Conservation (phyloP, 2,888 invertebrate genomes). For the Nomada ruficornis region DNA sequence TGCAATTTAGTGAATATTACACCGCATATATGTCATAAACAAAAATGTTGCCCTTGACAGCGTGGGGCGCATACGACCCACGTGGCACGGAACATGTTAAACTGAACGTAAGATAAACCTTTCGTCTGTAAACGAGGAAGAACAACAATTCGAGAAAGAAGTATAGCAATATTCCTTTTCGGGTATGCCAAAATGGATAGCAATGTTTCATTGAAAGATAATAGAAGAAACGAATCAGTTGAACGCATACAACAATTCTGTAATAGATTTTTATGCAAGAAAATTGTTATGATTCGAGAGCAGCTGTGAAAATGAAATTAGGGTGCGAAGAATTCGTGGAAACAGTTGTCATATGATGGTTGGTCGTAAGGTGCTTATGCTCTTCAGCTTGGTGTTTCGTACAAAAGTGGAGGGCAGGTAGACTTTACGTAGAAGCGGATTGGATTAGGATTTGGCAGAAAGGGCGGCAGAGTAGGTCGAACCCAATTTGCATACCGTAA, state of each 20-base stretch:
- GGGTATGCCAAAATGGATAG: too few relatives aligned
- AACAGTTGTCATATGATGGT: slow-evolving; percentile 27
- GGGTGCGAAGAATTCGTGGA: slow-evolving; percentile 16
- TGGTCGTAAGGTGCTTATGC: slow-evolving; percentile 32
- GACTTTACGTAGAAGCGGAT: slow-evolving; percentile 64
- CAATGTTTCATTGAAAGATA: too few relatives aligned
- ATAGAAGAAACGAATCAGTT: too few relatives aligned
- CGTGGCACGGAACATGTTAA: too few relatives aligned
- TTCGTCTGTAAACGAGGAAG: too few relatives aligned
- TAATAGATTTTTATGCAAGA: neutral
- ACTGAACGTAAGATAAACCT: too few relatives aligned
- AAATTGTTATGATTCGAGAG: neutral
- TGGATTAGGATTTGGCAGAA: slow-evolving; percentile 75
- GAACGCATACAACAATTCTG: neutral
- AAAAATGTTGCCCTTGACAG: too few relatives aligned
- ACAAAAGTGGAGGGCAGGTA: slow-evolving; percentile 61
- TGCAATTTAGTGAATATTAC: too few relatives aligned
- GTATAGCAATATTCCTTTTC: too few relatives aligned
- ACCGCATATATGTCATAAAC: too few relatives aligned
- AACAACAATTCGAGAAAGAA: too few relatives aligned
- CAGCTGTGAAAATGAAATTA: slow-evolving; percentile 10
- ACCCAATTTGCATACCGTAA: slow-evolving; percentile 76
- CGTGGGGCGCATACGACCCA: too few relatives aligned
- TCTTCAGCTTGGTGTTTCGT: slow-evolving; percentile 44
- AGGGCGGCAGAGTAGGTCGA: slow-evolving; percentile 66